Percentiles rank a stretch among this genome's conserved stretches.
phyloP scores from a whole-genome alignment of 2,113 vertebrate genomes.

The Bufo bufo region DNA sequence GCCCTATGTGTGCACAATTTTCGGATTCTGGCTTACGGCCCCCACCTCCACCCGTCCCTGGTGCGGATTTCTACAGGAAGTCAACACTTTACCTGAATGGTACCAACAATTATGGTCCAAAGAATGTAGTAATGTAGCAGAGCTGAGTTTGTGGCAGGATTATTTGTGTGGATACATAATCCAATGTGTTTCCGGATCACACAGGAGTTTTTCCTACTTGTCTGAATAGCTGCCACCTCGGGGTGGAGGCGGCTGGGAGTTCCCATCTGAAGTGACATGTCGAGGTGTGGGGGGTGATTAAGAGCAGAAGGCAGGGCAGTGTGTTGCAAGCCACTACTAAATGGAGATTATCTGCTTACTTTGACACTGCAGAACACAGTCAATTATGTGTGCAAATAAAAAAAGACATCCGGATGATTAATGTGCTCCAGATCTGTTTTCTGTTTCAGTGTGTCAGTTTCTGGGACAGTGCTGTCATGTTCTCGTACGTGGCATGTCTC shows the following conservation, averaged over 20 bases:
- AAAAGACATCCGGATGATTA: background rate
- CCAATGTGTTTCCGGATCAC: background rate
- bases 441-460: background rate
- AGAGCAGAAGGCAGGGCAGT: constrained; percentile 16
- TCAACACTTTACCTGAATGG: no score
- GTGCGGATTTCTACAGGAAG: no score
- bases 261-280: constrained; percentile 4
- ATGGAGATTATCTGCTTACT: background rate
- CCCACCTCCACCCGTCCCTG: no score
- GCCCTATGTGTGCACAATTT: no score
- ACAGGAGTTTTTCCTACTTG: background rate
- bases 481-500: background rate
- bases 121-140: no score
- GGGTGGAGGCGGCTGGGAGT: constrained; percentile 48
- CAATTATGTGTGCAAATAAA: background rate
- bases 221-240: background rate
- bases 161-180: background rate
- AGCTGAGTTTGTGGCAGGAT: no score
- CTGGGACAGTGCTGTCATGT: background rate
- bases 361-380: background rate
- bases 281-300: constrained; percentile 43
- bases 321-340: constrained; percentile 9
- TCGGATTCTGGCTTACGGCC: no score
- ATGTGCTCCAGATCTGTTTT: background rate
- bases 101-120: no score